Base-by-base conservation (phyloP, 2,797 vertebrate species). In the Hipposideros larvatus region DNA sequence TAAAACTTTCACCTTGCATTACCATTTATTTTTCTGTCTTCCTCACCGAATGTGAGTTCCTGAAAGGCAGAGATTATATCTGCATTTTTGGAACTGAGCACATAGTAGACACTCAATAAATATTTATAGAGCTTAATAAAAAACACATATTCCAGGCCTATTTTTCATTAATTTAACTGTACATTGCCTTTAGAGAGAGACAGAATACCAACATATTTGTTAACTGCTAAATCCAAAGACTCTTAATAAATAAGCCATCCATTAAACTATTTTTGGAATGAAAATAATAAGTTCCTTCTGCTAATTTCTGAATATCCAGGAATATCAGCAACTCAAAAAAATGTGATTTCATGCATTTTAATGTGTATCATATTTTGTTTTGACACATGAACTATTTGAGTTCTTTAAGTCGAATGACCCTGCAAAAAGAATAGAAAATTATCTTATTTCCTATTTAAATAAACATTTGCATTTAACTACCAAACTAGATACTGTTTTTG, bases 401-500 rank as follows among this genome's bases (percentile, higher is more conserved):
- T 95, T 93, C 59, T 37, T 88, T 74, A 93, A 75, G 68, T 86
- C 51, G 82, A 97, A 90, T 26, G 84, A 68, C 53, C 26, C 2
- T 68, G 55, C 22, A 92, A 77, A 95, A 78, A 66, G 26, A 95
- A 89, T 1, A 43, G 34, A 86, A 74, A 90, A 68, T 53, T 68
- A 41, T 71, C 59, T 87, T 77, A 55, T 74, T 89, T 93, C 55
- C 53, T 92, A 55, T 46, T 96, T 77, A 82, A 74, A 87, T 79
- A 92, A 95, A 86, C 37, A 95, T 79, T 90, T 97, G 88, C 19
- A 95, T 51, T 86, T 91, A 96, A 74, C 24, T 73, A 85, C 11
- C 18, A 63, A 95, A 90, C n/a, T 74, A 1, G 4, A 43, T 79
- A 68, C 28, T 61, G 21, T 65, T 83, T 91, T 85, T 70, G 46